These are phyloP conservation scores for Pasiphila rectangulata DNA, from an alignment of 2,888 invertebrate genomes.

Conservation along the genomic window DNA sequence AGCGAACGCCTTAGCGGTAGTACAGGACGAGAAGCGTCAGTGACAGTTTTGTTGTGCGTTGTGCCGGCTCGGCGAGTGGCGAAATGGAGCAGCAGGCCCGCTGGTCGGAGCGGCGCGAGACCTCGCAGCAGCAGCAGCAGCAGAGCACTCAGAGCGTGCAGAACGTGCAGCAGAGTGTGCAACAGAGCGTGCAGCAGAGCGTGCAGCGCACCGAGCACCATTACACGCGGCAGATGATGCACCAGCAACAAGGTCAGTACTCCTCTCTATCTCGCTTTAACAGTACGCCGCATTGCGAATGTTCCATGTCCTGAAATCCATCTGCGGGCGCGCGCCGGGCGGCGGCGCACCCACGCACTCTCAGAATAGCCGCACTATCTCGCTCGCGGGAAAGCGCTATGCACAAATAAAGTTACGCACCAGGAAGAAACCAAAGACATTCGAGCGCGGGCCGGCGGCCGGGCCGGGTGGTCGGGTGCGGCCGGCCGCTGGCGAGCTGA, in stretches of 20 bases:
- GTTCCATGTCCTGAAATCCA: slow-evolving; percentile 43
- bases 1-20: slow-evolving; percentile 63
- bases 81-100: slow-evolving; percentile 87
- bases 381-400: slow-evolving; percentile 72
- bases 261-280: slow-evolving; percentile 22
- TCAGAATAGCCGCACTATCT: slow-evolving; percentile 72
- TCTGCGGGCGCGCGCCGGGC: slow-evolving; percentile 34
- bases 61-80: slow-evolving; percentile 72
- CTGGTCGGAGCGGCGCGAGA: slow-evolving; percentile 76
- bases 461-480: neutral
- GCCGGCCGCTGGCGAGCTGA: slow-evolving; percentile 26
- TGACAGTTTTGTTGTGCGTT: slow-evolving; percentile 75
- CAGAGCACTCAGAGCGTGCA: slow-evolving; percentile 81
- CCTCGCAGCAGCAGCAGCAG: slow-evolving; percentile 67
- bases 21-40: slow-evolving; percentile 71
- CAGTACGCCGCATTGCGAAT: slow-evolving; percentile 46
- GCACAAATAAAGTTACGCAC: slow-evolving; percentile 72
- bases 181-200: slow-evolving; percentile 64
- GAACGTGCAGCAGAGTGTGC: slow-evolving; percentile 59
- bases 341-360: slow-evolving; percentile 59
- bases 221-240: slow-evolving; percentile 88
- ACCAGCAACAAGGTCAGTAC: slow-evolving; percentile 79
- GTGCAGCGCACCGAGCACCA: slow-evolving; percentile 83
- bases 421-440: slow-evolving; percentile 65
- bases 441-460: slow-evolving; percentile 41